Base-by-base conservation (phyloP, 2,888 invertebrate species). In the Dione juno region DNA sequence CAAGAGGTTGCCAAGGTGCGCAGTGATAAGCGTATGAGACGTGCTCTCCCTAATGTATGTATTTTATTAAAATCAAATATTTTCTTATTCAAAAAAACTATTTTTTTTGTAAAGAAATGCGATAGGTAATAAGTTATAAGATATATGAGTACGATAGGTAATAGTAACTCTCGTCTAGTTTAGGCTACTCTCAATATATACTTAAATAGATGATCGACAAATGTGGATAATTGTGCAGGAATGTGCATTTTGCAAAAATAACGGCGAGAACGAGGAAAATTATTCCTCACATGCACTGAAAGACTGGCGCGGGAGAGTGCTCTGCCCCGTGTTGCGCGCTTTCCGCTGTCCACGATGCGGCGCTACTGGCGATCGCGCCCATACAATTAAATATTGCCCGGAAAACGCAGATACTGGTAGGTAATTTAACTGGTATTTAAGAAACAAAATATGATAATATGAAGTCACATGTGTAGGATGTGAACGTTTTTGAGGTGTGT, bases 381-480 rank as follows among this genome's bases (percentile, higher is more conserved):
- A 97, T 82, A 97, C 97, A 1, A 89, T 96, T 74, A 96, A 96
- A 78, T 97, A 97, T 84, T 97, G 97, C 79, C 96, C 95, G 0
- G 81, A 84, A 28, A 81, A 79, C 67, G 70, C 69, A 11, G 77
- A 81, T 41, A 74, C 72, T 66, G 79, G 82, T 81, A 35, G 73
- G 72, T 67, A 35, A n/a, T n/a, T 13, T n/a, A 41, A 3, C n/a
- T 41, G 1, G 5, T 43, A 7, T 11, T 28, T 28, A 52, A 3
- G 10, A 48, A 48, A 48, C 3, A 48, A 19, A 48, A 10, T 9
- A 16, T 48, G 9, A 10, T 40, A 40, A 8, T 5, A 40, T 40
- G 40, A 40, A 40, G 9, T 40, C 40, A 40, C 1, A 10, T 40
- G 9, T 40, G 8, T 40, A 40, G 7, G 40, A 9, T 40, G 11